Evolutionary conservation across 2,888 invertebrate genomes (phyloP).

Genomic region (Adelphocoris suturalis): DNA sequence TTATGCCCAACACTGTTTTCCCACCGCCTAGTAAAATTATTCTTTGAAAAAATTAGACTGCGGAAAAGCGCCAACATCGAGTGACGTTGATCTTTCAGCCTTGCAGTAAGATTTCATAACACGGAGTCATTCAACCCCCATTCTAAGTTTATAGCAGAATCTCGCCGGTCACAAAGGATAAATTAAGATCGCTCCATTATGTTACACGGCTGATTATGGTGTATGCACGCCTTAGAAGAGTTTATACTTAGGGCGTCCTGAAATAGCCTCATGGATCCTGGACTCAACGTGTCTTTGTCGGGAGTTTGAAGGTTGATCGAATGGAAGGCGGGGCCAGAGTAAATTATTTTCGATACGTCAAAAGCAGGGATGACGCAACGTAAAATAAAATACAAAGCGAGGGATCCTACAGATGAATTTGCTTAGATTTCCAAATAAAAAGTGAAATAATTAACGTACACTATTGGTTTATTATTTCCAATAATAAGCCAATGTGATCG

Average conservation of each 20-base stretch:
- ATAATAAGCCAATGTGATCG: too few species aligned
- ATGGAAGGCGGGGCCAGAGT: background rate
- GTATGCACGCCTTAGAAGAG: background rate
- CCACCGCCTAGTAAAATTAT: background rate
- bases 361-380: too few species aligned
- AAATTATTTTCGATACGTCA: background rate
- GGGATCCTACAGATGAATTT: too few species aligned
- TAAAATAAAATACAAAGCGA: too few species aligned
- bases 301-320: background rate
- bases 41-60: background rate
- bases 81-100: background rate
- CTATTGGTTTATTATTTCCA: too few species aligned
- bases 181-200: background rate
- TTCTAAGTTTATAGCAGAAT: background rate
- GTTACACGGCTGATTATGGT: background rate
- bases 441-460: too few species aligned
- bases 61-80: background rate
- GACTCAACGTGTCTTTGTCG: background rate
- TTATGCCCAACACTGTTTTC: too few species aligned
- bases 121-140: constrained; percentile 21
- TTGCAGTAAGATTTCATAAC: constrained; percentile 15
- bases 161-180: background rate
- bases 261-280: background rate
- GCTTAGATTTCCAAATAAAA: too few species aligned
- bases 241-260: background rate